Conservation (phyloP, 2,797 vertebrate genomes). For the Staurois parvus region DNA sequence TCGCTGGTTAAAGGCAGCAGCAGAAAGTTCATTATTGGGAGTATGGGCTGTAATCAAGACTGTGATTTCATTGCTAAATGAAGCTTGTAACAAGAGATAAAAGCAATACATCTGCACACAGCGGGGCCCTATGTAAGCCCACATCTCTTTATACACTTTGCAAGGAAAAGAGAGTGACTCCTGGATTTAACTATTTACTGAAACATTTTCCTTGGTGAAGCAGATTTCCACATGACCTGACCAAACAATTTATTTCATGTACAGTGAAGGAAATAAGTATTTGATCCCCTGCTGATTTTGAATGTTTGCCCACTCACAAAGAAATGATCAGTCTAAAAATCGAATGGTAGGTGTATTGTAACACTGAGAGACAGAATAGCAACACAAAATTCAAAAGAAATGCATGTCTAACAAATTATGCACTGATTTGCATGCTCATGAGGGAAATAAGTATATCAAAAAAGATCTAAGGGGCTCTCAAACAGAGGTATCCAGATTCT, state of each 20-base stretch:
- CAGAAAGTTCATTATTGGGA: constrained; percentile 56
- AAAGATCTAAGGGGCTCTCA: background rate
- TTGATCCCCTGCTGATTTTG: too few relatives aligned
- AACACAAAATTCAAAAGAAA: too few relatives aligned
- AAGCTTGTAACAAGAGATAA: constrained; percentile 61
- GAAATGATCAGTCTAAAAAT: too few relatives aligned
- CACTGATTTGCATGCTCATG: too few relatives aligned
- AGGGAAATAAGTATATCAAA: background rate
- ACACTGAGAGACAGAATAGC: too few relatives aligned
- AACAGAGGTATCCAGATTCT: background rate
- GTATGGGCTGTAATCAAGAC: constrained; percentile 41
- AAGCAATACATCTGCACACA: constrained; percentile 55
- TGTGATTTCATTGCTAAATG: constrained; percentile 60
- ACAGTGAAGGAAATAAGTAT: too few relatives aligned
- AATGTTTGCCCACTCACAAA: too few relatives aligned
- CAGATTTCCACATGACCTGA: background rate
- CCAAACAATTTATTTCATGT: background rate
- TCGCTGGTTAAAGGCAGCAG: constrained; percentile 13
- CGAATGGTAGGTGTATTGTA: too few relatives aligned
- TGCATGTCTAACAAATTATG: too few relatives aligned
- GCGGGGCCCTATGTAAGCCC: constrained; percentile 18
- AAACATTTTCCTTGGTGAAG: background rate
- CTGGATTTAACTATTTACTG: constrained; percentile 21
- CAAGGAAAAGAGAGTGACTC: background rate
- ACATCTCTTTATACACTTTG: background rate